phyloP scores from a whole-genome alignment of 2,797 vertebrate species.

The Florisuga fusca region DNA sequence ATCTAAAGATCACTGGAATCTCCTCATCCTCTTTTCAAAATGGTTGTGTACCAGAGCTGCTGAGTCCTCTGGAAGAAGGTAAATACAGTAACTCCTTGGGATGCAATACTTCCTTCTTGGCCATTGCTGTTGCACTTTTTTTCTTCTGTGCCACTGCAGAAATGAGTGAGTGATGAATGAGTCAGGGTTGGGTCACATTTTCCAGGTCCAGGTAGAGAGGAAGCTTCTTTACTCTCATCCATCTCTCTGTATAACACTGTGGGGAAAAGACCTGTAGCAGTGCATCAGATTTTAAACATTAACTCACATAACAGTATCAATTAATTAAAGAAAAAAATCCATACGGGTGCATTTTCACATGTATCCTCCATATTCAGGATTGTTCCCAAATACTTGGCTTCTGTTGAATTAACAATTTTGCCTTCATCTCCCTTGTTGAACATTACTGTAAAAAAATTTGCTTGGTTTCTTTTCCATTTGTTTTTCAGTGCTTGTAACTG shows the following conservation, averaged over 20 bases:
- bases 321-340: not conserved
- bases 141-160: not conserved
- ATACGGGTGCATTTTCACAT: not conserved
- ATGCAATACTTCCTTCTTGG: not conserved
- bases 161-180: too few relatives aligned
- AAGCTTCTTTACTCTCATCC: not conserved
- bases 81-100: not conserved
- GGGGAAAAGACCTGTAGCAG: not conserved
- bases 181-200: not conserved
- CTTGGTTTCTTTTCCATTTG: conserved; percentile 17
- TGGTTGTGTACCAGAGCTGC: not conserved
- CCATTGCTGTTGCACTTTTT: not conserved
- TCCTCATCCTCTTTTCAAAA: fast-evolving
- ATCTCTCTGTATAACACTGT: not conserved
- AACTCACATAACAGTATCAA: not conserved
- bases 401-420: not conserved
- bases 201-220: not conserved
- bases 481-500: conserved; percentile 41
- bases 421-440: conserved; percentile 23
- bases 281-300: not conserved
- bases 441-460: not conserved
- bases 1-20: not conserved
- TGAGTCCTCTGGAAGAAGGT: not conserved
- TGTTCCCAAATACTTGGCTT: not conserved
- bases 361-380: not conserved